Conservation (phyloP, 1,140 invertebrate species). For the Leucophenga varia region DNA sequence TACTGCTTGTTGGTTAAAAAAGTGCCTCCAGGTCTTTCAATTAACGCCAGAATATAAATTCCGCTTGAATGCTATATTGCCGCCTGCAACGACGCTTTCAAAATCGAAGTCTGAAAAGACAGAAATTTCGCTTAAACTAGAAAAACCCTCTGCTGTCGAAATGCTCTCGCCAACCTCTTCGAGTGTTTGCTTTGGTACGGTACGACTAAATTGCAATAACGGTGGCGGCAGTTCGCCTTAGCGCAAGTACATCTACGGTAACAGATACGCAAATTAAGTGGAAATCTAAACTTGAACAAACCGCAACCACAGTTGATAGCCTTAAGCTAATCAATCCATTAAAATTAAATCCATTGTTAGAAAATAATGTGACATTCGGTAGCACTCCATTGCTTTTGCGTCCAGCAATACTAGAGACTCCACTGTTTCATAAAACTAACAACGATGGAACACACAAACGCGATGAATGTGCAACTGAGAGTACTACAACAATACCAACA, state of each 20-base stretch:
- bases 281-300: slow-evolving; percentile 35
- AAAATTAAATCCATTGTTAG: slow-evolving; percentile 46
- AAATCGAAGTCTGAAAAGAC: slow-evolving; percentile 15
- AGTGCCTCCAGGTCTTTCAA: slow-evolving; percentile 77
- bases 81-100: slow-evolving; percentile 58
- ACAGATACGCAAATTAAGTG: slow-evolving; percentile 32
- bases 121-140: slow-evolving; percentile 17
- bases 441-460: slow-evolving; percentile 8
- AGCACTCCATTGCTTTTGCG: slow-evolving; percentile 38
- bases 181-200: slow-evolving; percentile 21
- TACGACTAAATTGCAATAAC: neutral
- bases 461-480: neutral
- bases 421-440: slow-evolving; percentile 38
- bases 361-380: slow-evolving; percentile 53
- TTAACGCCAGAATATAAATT: slow-evolving; percentile 68
- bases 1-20: slow-evolving; percentile 84
- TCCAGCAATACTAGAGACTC: slow-evolving; percentile 50
- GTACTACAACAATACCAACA: too few species aligned
- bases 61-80: slow-evolving; percentile 66
- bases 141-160: slow-evolving; percentile 27
- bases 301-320: slow-evolving; percentile 7
- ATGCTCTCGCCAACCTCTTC: slow-evolving; percentile 28
- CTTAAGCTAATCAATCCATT: slow-evolving; percentile 22
- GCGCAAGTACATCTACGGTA: neutral
- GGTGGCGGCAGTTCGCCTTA: neutral